Evolutionary conservation across 35 echinoderm and acorn worm species (phyloP).

Genomic region (Diadema setosum): DNA sequence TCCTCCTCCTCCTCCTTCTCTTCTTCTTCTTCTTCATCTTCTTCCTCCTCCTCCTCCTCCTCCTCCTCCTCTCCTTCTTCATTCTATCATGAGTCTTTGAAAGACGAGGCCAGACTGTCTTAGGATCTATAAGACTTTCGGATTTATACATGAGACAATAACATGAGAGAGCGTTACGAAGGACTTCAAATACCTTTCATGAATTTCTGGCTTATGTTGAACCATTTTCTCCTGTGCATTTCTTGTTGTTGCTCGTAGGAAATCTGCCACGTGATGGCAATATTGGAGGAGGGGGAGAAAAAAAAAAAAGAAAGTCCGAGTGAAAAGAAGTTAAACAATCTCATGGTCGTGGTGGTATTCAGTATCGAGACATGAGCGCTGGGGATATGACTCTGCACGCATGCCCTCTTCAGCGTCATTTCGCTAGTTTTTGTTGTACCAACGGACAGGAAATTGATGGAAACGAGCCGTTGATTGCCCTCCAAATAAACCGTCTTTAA

Average conservation of each 20-base stretch:
- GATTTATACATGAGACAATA: neutral
- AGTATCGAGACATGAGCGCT: neutral
- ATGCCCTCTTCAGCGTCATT: neutral
- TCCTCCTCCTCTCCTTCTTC: neutral
- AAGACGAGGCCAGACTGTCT: neutral
- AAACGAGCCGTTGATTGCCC: conserved; percentile 13
- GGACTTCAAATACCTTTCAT: neutral
- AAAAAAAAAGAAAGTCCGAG: neutral
- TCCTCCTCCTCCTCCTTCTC: neutral
- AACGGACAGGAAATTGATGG: conserved; percentile 17
- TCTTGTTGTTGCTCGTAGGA: neutral
- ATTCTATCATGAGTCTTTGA: neutral
- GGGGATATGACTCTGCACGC: neutral
- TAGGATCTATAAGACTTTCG: neutral
- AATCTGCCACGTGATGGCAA: neutral
- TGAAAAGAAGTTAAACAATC: neutral
- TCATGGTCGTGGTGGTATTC: neutral
- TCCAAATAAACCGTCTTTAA: conserved; percentile 15
- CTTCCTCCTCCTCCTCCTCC: neutral
- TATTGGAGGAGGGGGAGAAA: neutral
- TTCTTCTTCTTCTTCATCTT: neutral
- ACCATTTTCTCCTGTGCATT: neutral
- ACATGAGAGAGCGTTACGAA: no score
- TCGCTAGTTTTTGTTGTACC: neutral
- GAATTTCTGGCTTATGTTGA: neutral